phyloP scores from a whole-genome alignment of 2,113 vertebrate species.

The Lonchura striata region DNA sequence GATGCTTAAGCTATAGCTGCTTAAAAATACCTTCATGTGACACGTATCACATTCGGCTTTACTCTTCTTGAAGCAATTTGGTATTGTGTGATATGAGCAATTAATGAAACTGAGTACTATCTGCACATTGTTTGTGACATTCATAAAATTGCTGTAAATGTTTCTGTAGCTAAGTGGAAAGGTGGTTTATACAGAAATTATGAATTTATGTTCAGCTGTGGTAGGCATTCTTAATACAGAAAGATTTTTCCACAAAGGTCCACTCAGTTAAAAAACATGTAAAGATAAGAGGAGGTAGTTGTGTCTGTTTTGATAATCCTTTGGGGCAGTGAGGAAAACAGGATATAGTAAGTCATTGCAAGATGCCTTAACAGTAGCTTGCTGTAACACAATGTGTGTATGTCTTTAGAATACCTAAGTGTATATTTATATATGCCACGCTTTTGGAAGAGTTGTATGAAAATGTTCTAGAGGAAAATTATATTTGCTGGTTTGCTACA shows the following conservation, averaged over 20 bases:
- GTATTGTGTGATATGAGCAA: not conserved
- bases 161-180: not conserved
- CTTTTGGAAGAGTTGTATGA: not conserved
- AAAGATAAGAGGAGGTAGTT: not conserved
- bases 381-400: not conserved
- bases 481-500: not conserved
- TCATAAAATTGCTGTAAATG: not conserved
- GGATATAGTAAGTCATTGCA: not conserved
- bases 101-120: not conserved
- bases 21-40: not conserved
- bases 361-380: not conserved
- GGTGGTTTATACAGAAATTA: not conserved
- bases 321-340: not conserved
- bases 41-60: not conserved
- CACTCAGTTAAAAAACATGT: not conserved
- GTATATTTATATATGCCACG: not conserved
- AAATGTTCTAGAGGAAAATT: not conserved
- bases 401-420: not conserved
- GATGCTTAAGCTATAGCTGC: not conserved
- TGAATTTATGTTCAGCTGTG: not conserved
- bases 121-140: accelerated
- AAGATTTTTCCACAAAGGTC: not conserved
- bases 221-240: not conserved
- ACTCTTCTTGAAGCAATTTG: not conserved
- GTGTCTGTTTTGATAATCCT: not conserved